Percentiles rank a stretch among this genome's conserved stretches.
Evolutionary conservation across 2,797 vertebrate genomes (phyloP).

Genomic region (Astyanax mexicanus): DNA sequence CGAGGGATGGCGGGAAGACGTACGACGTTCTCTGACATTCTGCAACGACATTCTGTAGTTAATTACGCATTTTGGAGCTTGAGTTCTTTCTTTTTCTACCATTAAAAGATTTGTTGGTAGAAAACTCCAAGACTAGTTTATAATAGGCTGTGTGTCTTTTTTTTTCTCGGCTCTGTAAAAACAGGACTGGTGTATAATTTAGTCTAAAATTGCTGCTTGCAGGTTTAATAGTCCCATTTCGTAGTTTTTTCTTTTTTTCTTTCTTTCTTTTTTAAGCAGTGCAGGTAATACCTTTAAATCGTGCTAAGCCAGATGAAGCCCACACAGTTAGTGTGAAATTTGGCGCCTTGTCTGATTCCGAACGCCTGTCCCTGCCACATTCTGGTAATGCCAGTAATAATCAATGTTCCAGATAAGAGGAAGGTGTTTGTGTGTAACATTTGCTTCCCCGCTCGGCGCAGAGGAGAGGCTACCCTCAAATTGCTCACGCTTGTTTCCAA

Average conservation of each 20-base stretch:
- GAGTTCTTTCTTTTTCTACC: too few species aligned
- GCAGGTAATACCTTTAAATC: background rate
- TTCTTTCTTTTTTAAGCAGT: background rate
- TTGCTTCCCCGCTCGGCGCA: too few species aligned
- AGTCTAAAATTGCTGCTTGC: background rate
- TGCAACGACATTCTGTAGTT: too few species aligned
- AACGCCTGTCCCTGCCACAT: constrained; percentile 10
- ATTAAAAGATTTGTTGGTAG: too few species aligned
- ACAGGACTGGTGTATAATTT: background rate
- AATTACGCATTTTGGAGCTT: too few species aligned
- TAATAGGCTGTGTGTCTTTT: too few species aligned
- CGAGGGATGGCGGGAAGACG: too few species aligned
- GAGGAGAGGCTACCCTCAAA: constrained; percentile 6
- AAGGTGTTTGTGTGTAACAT: constrained; percentile 2
- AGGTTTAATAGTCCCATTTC: background rate
- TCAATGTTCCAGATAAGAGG: constrained; percentile 35
- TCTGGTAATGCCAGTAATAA: constrained; percentile 34
- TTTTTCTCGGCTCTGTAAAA: too few species aligned
- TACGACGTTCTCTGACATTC: too few species aligned
- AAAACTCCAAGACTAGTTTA: too few species aligned
- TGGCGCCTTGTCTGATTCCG: background rate
- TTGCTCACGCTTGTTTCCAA: constrained; percentile 17
- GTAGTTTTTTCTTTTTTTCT: too few species aligned
- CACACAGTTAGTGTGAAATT: background rate
- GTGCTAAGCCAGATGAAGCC: constrained; percentile 1